Evolutionary conservation across 2,797 vertebrate genomes (phyloP).

Genomic region (Myripristis murdjan): DNA sequence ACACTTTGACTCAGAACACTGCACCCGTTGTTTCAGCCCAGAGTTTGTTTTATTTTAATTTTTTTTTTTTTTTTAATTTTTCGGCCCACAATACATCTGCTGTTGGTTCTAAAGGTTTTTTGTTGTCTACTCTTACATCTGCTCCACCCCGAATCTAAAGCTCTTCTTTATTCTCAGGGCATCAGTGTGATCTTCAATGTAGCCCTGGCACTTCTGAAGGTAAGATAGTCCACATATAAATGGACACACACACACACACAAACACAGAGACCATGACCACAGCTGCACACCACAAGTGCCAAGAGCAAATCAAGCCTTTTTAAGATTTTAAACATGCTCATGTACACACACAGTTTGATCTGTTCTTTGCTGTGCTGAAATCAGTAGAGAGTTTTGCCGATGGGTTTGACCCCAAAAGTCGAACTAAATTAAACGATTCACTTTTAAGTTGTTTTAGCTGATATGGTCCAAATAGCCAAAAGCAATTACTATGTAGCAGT

Average conservation of each 20-base stretch:
- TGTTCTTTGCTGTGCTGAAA: too few relatives aligned
- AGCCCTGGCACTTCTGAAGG: conserved; percentile 96
- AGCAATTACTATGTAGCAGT: too few relatives aligned
- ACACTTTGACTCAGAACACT: too few relatives aligned
- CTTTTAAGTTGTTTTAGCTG: too few relatives aligned
- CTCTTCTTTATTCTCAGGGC: conserved; percentile 85
- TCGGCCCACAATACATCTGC: too few relatives aligned
- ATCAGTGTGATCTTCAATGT: conserved; percentile 99
- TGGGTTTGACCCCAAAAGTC: background rate
- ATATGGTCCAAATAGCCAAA: too few relatives aligned
- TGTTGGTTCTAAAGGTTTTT: background rate
- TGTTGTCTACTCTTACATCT: background rate
- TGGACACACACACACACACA: background rate
- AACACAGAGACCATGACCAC: conserved; percentile 22
- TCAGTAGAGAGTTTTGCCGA: conserved; percentile 4
- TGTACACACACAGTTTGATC: conserved; percentile 6
- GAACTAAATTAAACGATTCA: background rate
- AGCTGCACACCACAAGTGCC: conserved; percentile 17
- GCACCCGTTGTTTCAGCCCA: too few relatives aligned
- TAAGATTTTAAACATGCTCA: conserved; percentile 12
- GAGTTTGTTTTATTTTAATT: too few relatives aligned
- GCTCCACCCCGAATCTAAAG: background rate
- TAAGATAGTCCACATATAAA: conserved; percentile 68
- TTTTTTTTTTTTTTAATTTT: background rate
- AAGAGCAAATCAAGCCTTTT: conserved; percentile 11